These are phyloP conservation scores for Acronicta aceris DNA, from an alignment of 2,888 invertebrate species.

Conservation along the genomic window DNA sequence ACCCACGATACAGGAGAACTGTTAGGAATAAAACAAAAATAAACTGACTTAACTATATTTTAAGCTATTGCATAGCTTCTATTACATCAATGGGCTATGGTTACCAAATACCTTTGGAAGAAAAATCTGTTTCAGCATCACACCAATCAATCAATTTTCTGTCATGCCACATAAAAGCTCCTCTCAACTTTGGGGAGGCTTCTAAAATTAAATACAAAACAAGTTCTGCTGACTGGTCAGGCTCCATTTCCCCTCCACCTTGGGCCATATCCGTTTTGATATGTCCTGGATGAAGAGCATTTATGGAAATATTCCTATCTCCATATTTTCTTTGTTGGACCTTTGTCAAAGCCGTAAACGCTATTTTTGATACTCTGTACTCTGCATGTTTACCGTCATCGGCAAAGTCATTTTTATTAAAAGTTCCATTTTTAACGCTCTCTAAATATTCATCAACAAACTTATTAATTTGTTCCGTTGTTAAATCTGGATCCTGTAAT, in stretches of 20 bases:
- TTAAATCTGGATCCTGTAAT: conserved; percentile 71
- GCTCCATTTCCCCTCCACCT: conserved; percentile 89
- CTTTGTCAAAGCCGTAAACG: conserved; percentile 78
- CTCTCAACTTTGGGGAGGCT: conserved; percentile 89
- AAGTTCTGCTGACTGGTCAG: conserved; percentile 88
- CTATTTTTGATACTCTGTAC: conserved; percentile 82
- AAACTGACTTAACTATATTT: too few relatives aligned
- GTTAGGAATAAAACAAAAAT: too few relatives aligned
- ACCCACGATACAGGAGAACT: too few relatives aligned
- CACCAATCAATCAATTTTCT: conserved; percentile 90
- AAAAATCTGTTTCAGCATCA: conserved; percentile 76
- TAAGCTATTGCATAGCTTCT: too few relatives aligned
- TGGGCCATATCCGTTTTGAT: conserved; percentile 80
- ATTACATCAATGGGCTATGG: too few relatives aligned
- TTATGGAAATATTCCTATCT: conserved; percentile 76
- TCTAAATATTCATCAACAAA: conserved; percentile 81
- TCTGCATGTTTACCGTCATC: conserved; percentile 84
- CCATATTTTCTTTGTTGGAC: conserved; percentile 77
- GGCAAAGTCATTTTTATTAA: conserved; percentile 79
- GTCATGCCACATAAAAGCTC: conserved; percentile 91
- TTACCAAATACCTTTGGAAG: conserved; percentile 72
- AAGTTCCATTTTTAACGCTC: conserved; percentile 79
- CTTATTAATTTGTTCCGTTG: conserved; percentile 72
- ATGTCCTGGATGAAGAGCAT: conserved; percentile 80
- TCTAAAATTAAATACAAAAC: conserved; percentile 91